phyloP scores from a whole-genome alignment of 30 jellyfish, hydroid and myxozoan species.

The Aurelia aurita complex sp. Pacific region DNA sequence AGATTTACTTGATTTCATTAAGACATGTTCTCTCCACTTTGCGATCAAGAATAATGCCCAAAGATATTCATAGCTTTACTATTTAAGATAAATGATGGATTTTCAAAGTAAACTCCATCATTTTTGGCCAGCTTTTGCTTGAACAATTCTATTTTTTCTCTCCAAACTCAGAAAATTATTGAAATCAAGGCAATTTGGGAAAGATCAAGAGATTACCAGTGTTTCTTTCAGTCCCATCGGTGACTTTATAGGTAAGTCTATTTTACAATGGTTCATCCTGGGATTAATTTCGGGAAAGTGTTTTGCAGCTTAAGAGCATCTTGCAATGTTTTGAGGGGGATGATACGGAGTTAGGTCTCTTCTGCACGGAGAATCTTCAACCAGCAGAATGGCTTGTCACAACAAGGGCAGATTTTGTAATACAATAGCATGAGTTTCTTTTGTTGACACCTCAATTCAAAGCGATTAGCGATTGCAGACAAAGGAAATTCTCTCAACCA shows the following conservation, averaged over 20 bases:
- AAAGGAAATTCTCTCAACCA: too few relatives aligned
- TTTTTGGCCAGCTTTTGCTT: neutral
- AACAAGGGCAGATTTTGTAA: too few relatives aligned
- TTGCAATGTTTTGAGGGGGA: conserved; percentile 1
- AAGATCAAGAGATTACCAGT: conserved; percentile 64
- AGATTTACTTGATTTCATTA: too few relatives aligned
- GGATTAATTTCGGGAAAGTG: neutral
- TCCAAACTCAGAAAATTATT: conserved; percentile 22
- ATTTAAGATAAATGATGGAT: neutral
- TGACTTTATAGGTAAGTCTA: conserved; percentile 38
- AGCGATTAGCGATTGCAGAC: too few relatives aligned
- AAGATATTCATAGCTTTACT: too few relatives aligned
- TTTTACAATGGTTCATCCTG: neutral
- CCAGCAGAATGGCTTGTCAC: too few relatives aligned
- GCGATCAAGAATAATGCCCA: too few relatives aligned
- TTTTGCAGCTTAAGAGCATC: neutral
- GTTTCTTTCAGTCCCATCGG: conserved; percentile 50
- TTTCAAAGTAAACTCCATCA: neutral
- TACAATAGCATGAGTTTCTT: too few relatives aligned
- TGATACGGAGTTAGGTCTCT: neutral
- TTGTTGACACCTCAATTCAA: too few relatives aligned
- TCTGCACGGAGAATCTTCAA: too few relatives aligned
- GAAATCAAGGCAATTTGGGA: conserved; percentile 48
- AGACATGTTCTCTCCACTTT: too few relatives aligned
- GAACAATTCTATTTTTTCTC: neutral